Base-by-base conservation (phyloP, 2,797 vertebrate species). In the Alectoris magna region DNA sequence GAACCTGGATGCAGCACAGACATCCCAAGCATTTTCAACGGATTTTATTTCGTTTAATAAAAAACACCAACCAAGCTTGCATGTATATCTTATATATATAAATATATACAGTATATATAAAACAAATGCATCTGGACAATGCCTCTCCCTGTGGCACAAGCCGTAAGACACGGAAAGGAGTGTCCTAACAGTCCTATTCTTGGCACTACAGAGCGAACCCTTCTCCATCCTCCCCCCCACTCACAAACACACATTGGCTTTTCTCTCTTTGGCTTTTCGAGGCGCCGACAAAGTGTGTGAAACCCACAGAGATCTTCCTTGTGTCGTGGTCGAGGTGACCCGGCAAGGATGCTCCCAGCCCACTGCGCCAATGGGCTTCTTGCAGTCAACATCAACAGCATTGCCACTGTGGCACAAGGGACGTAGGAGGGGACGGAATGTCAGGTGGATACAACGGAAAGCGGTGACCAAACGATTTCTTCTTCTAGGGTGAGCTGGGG, bases 81-180 rank as follows among this genome's bases (percentile, higher is more conserved):
- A 96, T 95, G 97, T 96, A 96, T 97, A 97, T 97, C 97, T 89
- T 97, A 97, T 98, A 97, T 97, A 98, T 97, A 98, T 97, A 98
- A 97, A 97, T 97, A 98, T 97, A 97, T 97, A 98, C 97, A 97
- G 97, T 97, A 97, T 97, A 97, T 97, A 97, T 98, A 97, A 96
- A 97, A 96, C 96, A 96, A 97, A 97, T 96, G 96, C 96, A 96
- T 96, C 96, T 85, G 97, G 97, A 97, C 93, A 97, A 96, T 58
- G 94, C 97, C 95, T 97, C 97, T 98, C 94, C 95, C 98, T 98
- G 98, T 98, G 98, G 98, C 98, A 97, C 98, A 98, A 97, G 98
- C 97, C 97, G 97, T 88, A 94, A 95, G 94, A 95, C 95, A 91
- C 29, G 72, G 87, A 80, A 95, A 94, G 84, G 75, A 92, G 91